These are phyloP conservation scores for Melanotaenia trifasciata DNA, from an alignment of 2,797 vertebrate genomes.

Conservation along the genomic window DNA sequence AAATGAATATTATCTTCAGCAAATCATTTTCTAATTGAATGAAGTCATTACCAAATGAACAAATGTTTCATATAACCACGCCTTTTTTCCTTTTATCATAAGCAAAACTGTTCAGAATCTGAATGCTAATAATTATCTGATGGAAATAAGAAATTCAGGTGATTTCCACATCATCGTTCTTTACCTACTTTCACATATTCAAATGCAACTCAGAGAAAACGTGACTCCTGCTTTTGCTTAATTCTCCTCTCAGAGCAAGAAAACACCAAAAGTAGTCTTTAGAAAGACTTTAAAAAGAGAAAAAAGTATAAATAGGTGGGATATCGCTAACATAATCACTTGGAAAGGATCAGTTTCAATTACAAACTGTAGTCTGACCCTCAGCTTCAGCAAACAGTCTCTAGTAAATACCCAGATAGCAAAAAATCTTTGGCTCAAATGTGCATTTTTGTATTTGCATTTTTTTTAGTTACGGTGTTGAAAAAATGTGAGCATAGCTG, in stretches of 20 bases:
- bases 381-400: no score
- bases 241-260: conserved; percentile 9
- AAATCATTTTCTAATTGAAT: conserved; percentile 34
- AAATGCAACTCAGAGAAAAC: conserved; percentile 32
- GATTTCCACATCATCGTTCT: neutral
- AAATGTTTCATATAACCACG: neutral
- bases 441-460: no score
- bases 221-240: no score
- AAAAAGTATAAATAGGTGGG: conserved; percentile 40
- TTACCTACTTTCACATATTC: no score
- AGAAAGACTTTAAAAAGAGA: conserved; percentile 31
- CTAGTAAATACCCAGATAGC: no score
- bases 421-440: no score
- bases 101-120: neutral
- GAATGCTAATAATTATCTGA: neutral
- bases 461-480: no score
- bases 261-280: conserved; percentile 22
- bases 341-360: conserved; percentile 42
- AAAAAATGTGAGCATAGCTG: no score
- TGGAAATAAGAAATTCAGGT: neutral
- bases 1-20: conserved; percentile 16
- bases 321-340: conserved; percentile 43
- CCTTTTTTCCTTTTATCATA: neutral
- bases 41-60: conserved; percentile 3
- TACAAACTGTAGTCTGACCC: neutral